phyloP scores from a whole-genome alignment of 2,113 vertebrate species.

The Hydrolagus affinis region DNA sequence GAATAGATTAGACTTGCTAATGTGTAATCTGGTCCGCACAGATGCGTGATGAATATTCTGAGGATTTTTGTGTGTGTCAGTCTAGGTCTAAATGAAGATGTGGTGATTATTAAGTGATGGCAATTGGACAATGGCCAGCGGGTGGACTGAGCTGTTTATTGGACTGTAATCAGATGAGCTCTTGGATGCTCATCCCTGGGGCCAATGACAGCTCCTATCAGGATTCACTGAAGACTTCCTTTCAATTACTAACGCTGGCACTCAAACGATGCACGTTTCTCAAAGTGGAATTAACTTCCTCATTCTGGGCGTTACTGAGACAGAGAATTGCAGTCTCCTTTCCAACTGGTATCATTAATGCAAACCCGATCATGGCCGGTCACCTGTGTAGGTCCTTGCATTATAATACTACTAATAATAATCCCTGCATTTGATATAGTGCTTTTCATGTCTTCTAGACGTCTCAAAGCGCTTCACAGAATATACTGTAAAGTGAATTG shows the following conservation, averaged over 20 bases:
- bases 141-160: slow-evolving; percentile 62
- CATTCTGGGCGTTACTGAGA: neutral
- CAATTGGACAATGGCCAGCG: slow-evolving; percentile 73
- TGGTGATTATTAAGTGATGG: slow-evolving; percentile 73
- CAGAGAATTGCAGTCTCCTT: neutral
- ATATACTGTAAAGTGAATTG: too few species aligned
- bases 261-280: slow-evolving; percentile 21
- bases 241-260: slow-evolving; percentile 30
- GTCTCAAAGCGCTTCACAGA: too few species aligned
- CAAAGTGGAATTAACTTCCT: slow-evolving; percentile 13
- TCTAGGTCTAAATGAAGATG: slow-evolving; percentile 74
- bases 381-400: neutral
- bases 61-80: slow-evolving; percentile 63
- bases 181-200: slow-evolving; percentile 43
- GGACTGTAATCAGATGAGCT: slow-evolving; percentile 54
- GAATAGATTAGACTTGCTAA: slow-evolving; percentile 68
- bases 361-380: neutral
- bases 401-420: too few species aligned
- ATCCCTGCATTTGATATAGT: too few species aligned
- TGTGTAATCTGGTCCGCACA: slow-evolving; percentile 70
- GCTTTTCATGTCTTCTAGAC: too few species aligned
- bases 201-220: slow-evolving; percentile 30
- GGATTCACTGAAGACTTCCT: slow-evolving; percentile 23
- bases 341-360: neutral
- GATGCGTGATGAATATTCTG: slow-evolving; percentile 72